Percentiles rank a stretch among this genome's conserved stretches.
These are phyloP conservation scores for Capricornis sumatraensis DNA, from an alignment of 2,113 vertebrate species.

Conservation along the genomic window DNA sequence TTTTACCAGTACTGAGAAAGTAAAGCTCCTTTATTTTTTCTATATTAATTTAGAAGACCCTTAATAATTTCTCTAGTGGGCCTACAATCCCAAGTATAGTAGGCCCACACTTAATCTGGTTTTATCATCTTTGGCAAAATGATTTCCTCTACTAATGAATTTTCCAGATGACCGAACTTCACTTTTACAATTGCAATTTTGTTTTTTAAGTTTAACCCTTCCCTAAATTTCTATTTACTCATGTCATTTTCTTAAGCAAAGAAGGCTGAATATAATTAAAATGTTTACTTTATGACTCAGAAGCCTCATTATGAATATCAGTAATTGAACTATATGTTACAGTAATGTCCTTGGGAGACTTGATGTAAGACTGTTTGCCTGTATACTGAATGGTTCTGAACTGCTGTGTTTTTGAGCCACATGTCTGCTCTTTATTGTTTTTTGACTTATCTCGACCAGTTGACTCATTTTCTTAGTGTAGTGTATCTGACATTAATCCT, in stretches of 20 bases:
- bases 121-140: slow-evolving; percentile 13
- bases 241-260: not conserved
- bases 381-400: fast-evolving
- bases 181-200: not conserved
- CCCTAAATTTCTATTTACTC: not conserved
- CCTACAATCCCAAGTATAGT: not conserved
- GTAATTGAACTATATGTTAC: not conserved
- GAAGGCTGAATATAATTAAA: not conserved
- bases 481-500: not conserved
- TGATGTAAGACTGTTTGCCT: not conserved
- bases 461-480: not conserved
- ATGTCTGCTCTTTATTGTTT: not conserved
- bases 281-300: not conserved
- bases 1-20: not conserved
- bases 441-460: not conserved
- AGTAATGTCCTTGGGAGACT: not conserved
- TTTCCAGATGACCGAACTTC: not conserved
- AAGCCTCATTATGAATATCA: not conserved
- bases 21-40: slow-evolving; percentile 8
- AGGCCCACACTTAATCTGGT: not conserved
- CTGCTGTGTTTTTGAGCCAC: not conserved
- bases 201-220: not conserved
- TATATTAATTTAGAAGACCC: not conserved
- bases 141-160: not conserved
- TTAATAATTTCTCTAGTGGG: not conserved